Conservation (phyloP, 2,113 vertebrate genomes). For the Sphaerodactylus townsendi region DNA sequence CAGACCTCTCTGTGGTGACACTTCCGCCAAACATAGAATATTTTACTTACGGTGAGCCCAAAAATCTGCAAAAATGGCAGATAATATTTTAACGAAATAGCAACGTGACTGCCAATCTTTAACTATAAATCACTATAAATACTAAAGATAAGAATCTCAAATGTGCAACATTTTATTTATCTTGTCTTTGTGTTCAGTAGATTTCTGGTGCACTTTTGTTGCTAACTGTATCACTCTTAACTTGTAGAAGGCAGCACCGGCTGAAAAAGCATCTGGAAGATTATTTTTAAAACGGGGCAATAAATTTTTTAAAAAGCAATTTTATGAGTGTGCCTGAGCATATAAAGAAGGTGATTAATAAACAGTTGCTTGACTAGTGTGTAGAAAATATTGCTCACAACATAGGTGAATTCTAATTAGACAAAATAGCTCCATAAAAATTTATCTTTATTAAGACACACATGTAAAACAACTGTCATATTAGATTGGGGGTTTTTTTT, state of each 20-base stretch:
- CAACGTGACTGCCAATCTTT: background rate
- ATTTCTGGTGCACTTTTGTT: background rate
- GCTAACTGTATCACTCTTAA: background rate
- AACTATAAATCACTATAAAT: background rate
- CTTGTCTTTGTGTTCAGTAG: background rate
- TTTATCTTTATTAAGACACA: constrained; percentile 13
- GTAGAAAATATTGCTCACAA: constrained; percentile 3
- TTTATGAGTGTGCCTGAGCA: background rate
- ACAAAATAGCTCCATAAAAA: background rate
- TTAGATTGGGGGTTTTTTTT: constrained; percentile 9
- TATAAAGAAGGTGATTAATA: background rate
- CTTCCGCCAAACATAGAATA: constrained; percentile 88
- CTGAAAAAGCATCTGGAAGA: constrained; percentile 4
- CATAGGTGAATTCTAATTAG: background rate
- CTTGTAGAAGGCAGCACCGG: background rate
- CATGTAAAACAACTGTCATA: constrained; percentile 25
- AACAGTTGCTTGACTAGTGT: background rate
- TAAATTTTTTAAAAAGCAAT: background rate
- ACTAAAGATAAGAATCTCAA: background rate
- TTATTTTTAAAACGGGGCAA: background rate
- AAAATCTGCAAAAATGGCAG: background rate
- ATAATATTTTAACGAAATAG: background rate
- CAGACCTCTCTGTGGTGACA: constrained; percentile 80
- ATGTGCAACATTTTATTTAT: background rate
- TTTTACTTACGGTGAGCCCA: constrained; percentile 84